Conservation (phyloP, 1,140 invertebrate species). For the Luehdorfia chinensis region DNA sequence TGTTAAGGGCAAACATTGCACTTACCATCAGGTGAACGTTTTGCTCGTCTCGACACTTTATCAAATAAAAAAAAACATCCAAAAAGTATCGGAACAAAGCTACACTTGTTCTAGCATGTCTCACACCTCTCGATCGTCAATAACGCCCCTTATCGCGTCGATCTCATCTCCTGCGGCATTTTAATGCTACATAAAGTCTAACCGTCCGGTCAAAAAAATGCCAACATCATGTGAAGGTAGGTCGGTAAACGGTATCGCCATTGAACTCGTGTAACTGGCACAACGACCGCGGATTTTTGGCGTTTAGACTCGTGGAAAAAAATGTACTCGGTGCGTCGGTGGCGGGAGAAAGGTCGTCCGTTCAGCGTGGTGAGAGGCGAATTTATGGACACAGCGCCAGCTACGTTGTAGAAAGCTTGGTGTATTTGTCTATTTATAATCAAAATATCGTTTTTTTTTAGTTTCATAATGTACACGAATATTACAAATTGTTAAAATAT, state of each 20-base stretch:
- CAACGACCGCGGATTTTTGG: slow-evolving; percentile 54
- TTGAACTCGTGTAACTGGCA: slow-evolving; percentile 51
- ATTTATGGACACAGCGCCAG: too few relatives aligned
- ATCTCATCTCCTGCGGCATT: slow-evolving; percentile 51
- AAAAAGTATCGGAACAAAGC: too few relatives aligned
- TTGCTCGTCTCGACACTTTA: too few relatives aligned
- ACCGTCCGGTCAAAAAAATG: slow-evolving; percentile 60
- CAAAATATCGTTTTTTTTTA: too few relatives aligned
- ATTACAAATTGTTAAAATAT: too few relatives aligned
- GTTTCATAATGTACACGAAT: too few relatives aligned
- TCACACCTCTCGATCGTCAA: too few relatives aligned
- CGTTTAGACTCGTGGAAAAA: slow-evolving; percentile 49
- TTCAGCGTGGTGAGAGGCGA: slow-evolving; percentile 4
- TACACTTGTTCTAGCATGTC: too few relatives aligned
- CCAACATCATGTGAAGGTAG: slow-evolving; percentile 64
- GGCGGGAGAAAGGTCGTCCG: slow-evolving; percentile 10
- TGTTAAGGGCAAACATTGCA: too few relatives aligned
- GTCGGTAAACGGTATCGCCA: slow-evolving; percentile 64
- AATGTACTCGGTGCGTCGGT: slow-evolving; percentile 16
- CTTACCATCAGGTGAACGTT: too few relatives aligned
- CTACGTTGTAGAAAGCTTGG: slow-evolving; percentile 15
- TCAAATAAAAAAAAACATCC: too few relatives aligned
- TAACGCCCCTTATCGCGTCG: background rate
- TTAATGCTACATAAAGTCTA: slow-evolving; percentile 57
- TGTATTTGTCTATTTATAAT: too few relatives aligned